phyloP scores from a whole-genome alignment of 1,140 invertebrate species.

The Microplitis demolitor region DNA sequence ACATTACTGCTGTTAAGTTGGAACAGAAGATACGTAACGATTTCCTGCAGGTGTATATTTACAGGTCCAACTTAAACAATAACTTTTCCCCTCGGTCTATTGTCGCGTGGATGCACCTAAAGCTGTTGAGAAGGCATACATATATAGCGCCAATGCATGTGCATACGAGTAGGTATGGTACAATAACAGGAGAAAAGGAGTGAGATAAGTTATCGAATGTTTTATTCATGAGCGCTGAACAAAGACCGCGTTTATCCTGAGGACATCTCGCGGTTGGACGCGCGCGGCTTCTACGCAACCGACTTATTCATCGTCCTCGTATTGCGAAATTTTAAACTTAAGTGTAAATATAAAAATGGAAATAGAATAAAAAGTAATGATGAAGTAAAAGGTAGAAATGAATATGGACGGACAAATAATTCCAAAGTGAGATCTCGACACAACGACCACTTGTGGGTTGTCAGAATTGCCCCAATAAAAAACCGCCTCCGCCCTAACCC shows the following conservation, averaged over 20 bases:
- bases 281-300: constrained; percentile 34
- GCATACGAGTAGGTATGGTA: neutral
- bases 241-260: constrained; percentile 59
- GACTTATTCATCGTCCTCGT: neutral
- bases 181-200: neutral
- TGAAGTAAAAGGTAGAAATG: neutral
- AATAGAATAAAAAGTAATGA: neutral
- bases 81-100: neutral
- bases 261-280: constrained; percentile 51
- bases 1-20: neutral
- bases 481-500: constrained; percentile 39
- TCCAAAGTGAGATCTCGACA: constrained; percentile 36
- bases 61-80: neutral
- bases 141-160: neutral
- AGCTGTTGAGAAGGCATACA: too few species aligned
- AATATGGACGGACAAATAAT: constrained; percentile 27
- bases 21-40: constrained; percentile 5
- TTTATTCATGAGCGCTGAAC: constrained; percentile 61
- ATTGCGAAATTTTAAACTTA: neutral
- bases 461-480: constrained; percentile 59
- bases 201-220: constrained; percentile 61
- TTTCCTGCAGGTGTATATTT: constrained; percentile 25
- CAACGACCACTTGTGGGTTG: constrained; percentile 50
- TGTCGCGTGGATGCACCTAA: constrained; percentile 25
- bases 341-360: neutral